A percentile compares a stretch with the other conserved stretches of the same genome.
Evolutionary conservation across 2,797 vertebrate genomes (phyloP).

Genomic region (Intellagama lesueurii): DNA sequence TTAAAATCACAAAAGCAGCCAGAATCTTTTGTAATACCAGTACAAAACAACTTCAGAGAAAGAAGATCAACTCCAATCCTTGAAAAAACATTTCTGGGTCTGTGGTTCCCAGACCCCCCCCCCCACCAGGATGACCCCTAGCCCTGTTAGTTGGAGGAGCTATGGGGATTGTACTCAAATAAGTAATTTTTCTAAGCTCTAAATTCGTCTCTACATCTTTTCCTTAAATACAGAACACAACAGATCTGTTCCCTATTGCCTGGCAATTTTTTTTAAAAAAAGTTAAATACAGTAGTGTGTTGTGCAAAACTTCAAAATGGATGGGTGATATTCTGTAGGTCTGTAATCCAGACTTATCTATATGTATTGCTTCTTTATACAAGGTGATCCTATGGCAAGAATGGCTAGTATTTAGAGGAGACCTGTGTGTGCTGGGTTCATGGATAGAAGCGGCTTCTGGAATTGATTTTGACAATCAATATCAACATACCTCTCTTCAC

Average conservation of each 20-base stretch:
- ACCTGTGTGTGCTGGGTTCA: neutral
- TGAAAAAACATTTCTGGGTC: too few species aligned
- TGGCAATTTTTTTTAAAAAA: neutral
- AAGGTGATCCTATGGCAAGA: neutral
- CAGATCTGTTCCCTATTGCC: neutral
- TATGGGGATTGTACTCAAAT: too few species aligned
- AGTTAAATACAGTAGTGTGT: neutral
- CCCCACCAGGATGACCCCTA: too few species aligned
- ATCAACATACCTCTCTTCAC: neutral
- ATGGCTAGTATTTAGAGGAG: neutral
- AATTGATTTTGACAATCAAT: neutral
- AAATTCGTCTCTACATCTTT: neutral
- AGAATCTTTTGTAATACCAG: neutral
- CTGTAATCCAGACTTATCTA: neutral
- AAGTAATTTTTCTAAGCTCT: too few species aligned
- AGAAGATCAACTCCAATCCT: neutral
- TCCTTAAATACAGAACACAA: neutral
- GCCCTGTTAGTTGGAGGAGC: too few species aligned
- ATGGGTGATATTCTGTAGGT: neutral
- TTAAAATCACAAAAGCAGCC: neutral
- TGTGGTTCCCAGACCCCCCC: too few species aligned
- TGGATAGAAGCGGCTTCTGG: neutral
- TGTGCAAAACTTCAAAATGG: neutral
- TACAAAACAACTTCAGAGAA: neutral
- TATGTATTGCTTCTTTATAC: neutral